phyloP scores from a whole-genome alignment of 2,113 vertebrate species.

The Pachyramphus minor region DNA sequence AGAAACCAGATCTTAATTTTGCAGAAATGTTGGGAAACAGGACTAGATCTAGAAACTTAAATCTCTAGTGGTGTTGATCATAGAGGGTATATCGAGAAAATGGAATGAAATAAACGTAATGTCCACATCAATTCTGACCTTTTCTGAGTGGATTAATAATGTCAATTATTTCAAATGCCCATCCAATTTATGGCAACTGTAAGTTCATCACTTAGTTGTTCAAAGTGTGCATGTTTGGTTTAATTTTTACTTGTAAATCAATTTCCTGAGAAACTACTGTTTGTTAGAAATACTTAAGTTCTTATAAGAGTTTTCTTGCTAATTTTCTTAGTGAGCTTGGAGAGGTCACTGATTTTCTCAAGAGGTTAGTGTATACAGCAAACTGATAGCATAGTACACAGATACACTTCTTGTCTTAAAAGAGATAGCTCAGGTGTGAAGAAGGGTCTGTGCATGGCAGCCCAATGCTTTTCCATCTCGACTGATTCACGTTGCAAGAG shows the following conservation, averaged over 20 bases:
- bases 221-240: not conserved
- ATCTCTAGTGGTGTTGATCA: not conserved
- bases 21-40: not conserved
- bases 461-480: not conserved
- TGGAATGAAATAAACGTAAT: not conserved
- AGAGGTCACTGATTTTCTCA: not conserved
- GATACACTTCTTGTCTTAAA: not conserved
- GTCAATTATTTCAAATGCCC: not conserved
- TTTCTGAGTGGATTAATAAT: not conserved
- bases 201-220: not conserved
- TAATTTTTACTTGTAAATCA: not conserved
- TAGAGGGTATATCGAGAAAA: not conserved
- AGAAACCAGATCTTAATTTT: not conserved
- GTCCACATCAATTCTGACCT: not conserved
- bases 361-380: not conserved
- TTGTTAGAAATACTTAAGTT: not conserved
- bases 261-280: not conserved
- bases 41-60: not conserved
- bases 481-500: too few relatives aligned
- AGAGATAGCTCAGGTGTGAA: not conserved
- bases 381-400: not conserved
- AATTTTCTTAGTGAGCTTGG: not conserved
- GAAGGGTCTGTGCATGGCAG: not conserved
- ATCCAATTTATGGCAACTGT: not conserved
- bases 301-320: not conserved